A percentile compares a stretch with the other conserved stretches of the same genome.
Evolutionary conservation across 1,140 invertebrate species (phyloP).

Genomic region (Heliothis subflexa): DNA sequence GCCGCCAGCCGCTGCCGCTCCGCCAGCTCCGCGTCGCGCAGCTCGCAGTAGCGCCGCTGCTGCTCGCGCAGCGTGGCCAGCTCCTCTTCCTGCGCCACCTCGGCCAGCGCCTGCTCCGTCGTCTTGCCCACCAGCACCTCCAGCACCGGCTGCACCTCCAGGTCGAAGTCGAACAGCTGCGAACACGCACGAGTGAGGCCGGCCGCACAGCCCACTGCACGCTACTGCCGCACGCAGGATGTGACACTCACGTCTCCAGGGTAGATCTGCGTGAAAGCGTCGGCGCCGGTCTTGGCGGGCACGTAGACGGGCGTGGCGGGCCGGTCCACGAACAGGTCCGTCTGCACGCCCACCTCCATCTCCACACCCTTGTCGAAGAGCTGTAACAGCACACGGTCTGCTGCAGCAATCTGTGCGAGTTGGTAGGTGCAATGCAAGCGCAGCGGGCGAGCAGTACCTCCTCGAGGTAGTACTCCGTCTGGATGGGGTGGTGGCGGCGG

Average conservation of each 20-base stretch:
- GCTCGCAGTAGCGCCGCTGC: slow-evolving; percentile 92
- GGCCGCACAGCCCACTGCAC: neutral
- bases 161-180: slow-evolving; percentile 95
- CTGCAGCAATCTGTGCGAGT: no score
- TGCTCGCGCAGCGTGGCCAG: slow-evolving; percentile 90
- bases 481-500: slow-evolving; percentile 92
- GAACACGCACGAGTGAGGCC: slow-evolving; percentile 31
- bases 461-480: slow-evolving; percentile 95
- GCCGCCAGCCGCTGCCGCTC: slow-evolving; percentile 84
- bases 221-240: neutral
- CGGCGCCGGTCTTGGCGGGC: slow-evolving; percentile 92
- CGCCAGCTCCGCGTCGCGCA: slow-evolving; percentile 92
- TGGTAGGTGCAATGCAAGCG: no score
- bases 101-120: slow-evolving; percentile 94
- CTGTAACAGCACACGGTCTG: slow-evolving; percentile 66
- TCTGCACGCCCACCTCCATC: slow-evolving; percentile 92
- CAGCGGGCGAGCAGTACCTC: slow-evolving; percentile 86
- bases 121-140: slow-evolving; percentile 95
- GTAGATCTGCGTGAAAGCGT: slow-evolving; percentile 94
- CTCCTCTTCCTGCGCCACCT: slow-evolving; percentile 93
- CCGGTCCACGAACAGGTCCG: slow-evolving; percentile 94
- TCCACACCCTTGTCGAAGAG: slow-evolving; percentile 90
- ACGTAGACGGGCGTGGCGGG: slow-evolving; percentile 91
- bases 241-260: slow-evolving; percentile 92
- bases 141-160: slow-evolving; percentile 94